Evolutionary conservation across 2,888 invertebrate species (phyloP), one percentile per base, ranked within the genome.

Genomic region (Amphipoea lucens): DNA sequence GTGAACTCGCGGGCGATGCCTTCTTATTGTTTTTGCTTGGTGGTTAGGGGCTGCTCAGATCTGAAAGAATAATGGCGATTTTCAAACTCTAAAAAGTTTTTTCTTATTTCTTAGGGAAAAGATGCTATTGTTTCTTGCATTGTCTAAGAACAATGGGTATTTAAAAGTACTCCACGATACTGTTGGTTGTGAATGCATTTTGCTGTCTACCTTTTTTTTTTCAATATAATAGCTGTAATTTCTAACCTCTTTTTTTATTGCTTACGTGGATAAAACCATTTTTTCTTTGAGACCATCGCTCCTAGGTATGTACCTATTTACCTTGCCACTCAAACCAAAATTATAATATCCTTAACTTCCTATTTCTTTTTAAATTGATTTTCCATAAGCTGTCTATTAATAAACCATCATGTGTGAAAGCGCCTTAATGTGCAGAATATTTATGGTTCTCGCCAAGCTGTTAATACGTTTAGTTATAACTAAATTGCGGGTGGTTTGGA

Each of bases 1-100:
- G 89, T 96, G 95, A 96, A 96, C 96, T 95, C 95, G 92, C 94
- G 95, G 94, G 91, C 95, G 95, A 95, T 95, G 95, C 93, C 94
- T 94, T 93, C 94, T 95, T 95, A 94, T 96, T 95, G 94, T 95
- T 96, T 95, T 95, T 95, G 94, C 94, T 91, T 88, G 89, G 88
- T 90, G 91, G 90, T 92, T 91, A 91, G 86, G 90, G 90, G 87
- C 87, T 87, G 86, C 79, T 86, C 87, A 88, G 87, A 89, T 85
- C 83, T 83, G 86, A 85, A 84, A 71, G 78, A 78, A 81, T 80
- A 87, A 75, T 83, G 67, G 80, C 76, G 70, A 82, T 81, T 76
- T 74, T 48, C 66, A 80, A 84, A 57, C 54, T 74, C 63, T 73
- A 75, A 72, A 67, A 81, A 77, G 65, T 36, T 78, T 78, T 80